phyloP scores from a whole-genome alignment of 1,140 invertebrate genomes.

The Drosophila lacteicornis region DNA sequence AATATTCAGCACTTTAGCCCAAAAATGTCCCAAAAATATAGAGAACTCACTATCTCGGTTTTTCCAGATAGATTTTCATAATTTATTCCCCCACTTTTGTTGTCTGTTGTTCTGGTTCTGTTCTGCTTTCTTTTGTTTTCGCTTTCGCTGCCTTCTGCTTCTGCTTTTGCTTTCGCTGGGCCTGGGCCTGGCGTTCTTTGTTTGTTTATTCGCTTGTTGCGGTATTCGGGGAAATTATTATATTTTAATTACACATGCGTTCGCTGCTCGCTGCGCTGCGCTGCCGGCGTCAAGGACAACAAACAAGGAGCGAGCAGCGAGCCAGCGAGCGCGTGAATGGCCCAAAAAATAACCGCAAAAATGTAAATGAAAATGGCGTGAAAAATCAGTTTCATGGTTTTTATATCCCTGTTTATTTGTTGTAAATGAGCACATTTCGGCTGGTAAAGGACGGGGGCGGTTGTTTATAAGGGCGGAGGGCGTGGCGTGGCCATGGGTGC shows the following conservation, averaged over 20 bases:
- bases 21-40: not conserved
- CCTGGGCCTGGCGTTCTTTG: constrained; percentile 35
- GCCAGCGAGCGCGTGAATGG: not conserved
- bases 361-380: constrained; percentile 83
- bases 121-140: constrained; percentile 43
- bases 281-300: constrained; percentile 39
- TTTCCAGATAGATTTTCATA: not conserved
- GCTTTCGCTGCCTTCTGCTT: constrained; percentile 34
- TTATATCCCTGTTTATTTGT: constrained; percentile 82
- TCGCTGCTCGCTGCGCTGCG: constrained; percentile 27
- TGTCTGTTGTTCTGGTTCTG: not conserved
- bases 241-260: constrained; percentile 83
- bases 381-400: constrained; percentile 84
- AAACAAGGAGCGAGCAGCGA: constrained; percentile 35
- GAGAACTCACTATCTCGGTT: not conserved
- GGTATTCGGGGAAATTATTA: constrained; percentile 73
- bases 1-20: fast-evolving
- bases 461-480: constrained; percentile 6
- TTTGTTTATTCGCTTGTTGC: constrained; percentile 57
- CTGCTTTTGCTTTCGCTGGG: constrained; percentile 27
- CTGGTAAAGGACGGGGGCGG: not conserved
- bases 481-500: constrained; percentile 37
- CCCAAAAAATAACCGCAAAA: constrained; percentile 57
- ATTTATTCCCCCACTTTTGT: constrained; percentile 18
- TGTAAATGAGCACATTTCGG: constrained; percentile 64